These are phyloP conservation scores for Eptatretus atami DNA, from an alignment of 2,797 vertebrate genomes.

Conservation along the genomic window DNA sequence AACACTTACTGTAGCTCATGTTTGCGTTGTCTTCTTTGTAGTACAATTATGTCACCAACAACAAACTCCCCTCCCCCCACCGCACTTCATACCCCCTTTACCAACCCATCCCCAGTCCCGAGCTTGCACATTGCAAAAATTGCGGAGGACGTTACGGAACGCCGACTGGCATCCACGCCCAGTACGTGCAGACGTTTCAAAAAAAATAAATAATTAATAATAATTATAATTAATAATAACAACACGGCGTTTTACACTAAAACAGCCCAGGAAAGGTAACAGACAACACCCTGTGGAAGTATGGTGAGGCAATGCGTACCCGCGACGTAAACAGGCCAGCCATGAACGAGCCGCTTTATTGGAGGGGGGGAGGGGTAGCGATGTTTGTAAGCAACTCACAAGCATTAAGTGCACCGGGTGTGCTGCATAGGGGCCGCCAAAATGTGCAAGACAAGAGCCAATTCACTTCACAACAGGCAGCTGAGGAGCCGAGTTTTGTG, in stretches of 20 bases:
- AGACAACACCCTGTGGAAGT: neutral
- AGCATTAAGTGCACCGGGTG: slow-evolving; percentile 1
- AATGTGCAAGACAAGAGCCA: slow-evolving; percentile 4
- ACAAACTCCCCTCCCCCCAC: too few relatives aligned
- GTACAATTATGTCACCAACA: neutral
- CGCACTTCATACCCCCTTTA: too few relatives aligned
- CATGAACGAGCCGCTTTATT: neutral
- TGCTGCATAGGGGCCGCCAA: slow-evolving; percentile 4
- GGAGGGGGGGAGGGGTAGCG: too few relatives aligned
- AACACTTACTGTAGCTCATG: slow-evolving; percentile 4
- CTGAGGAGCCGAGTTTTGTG: slow-evolving; percentile 2
- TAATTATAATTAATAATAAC: neutral
- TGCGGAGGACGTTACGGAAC: neutral
- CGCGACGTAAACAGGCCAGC: neutral
- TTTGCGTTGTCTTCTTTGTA: neutral
- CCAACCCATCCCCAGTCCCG: neutral
- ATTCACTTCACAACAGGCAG: slow-evolving; percentile 2
- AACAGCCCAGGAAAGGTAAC: slow-evolving; percentile 4
- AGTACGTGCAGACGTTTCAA: too few relatives aligned
- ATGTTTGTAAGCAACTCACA: neutral
- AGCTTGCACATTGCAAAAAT: neutral
- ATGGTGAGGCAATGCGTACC: neutral
- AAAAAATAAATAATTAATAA: too few relatives aligned
- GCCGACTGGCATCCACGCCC: too few relatives aligned
- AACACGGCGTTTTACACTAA: neutral